Conservation (phyloP, 2,797 vertebrate species). For the Etheostoma perlongum region DNA sequence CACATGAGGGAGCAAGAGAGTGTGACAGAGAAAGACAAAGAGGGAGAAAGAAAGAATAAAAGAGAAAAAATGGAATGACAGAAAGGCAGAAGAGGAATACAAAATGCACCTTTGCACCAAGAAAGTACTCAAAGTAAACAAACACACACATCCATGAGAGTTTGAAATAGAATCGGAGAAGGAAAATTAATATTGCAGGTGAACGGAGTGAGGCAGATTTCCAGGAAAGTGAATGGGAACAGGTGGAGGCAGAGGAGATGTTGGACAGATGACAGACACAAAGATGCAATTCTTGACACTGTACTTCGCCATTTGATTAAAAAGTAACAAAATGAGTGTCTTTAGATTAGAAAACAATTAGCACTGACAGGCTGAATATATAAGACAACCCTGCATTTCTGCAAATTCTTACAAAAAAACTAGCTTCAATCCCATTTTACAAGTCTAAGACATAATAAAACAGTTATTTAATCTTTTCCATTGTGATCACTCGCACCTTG, state of each 20-base stretch:
- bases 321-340: not conserved
- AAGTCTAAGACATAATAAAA: constrained; percentile 19
- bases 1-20: constrained; percentile 64
- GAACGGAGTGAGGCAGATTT: constrained; percentile 52
- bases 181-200: constrained; percentile 65
- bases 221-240: constrained; percentile 60
- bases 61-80: not conserved
- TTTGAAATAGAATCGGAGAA: constrained; percentile 51
- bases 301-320: constrained; percentile 14
- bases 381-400: not conserved
- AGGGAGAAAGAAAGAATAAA: constrained; percentile 14
- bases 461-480: constrained; percentile 8
- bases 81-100: constrained; percentile 29
- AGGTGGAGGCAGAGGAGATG: constrained; percentile 38
- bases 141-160: constrained; percentile 43
- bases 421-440: not conserved
- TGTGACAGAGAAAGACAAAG: constrained; percentile 62
- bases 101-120: constrained; percentile 53
- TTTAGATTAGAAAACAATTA: not conserved
- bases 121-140: constrained; percentile 58
- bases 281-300: constrained; percentile 26
- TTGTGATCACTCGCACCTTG: constrained; percentile 17
- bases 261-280: constrained; percentile 18
- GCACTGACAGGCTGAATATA: not conserved
- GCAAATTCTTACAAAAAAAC: not conserved